Conservation (phyloP, 2,797 vertebrate genomes). For the Centropyge bicolor region DNA sequence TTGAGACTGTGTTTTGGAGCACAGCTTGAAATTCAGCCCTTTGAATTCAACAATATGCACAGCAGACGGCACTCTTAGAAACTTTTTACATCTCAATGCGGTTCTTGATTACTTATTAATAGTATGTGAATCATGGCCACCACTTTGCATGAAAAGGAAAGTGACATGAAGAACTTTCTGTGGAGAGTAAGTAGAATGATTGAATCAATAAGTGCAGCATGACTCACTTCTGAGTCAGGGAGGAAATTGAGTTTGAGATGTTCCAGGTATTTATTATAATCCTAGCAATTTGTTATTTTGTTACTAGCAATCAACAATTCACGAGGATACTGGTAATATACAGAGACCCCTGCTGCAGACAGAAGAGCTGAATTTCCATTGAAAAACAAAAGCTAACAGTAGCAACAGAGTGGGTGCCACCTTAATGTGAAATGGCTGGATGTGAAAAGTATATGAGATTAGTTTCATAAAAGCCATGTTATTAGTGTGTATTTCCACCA, state of each 20-base stretch:
- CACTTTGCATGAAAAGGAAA: slow-evolving; percentile 38
- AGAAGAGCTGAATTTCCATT: slow-evolving; percentile 11
- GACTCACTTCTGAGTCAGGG: slow-evolving; percentile 41
- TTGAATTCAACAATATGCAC: neutral
- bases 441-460: neutral
- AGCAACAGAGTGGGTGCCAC: neutral
- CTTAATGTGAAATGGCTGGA: neutral
- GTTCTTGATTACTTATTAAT: slow-evolving; percentile 30
- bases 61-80: neutral
- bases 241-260: slow-evolving; percentile 48
- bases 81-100: neutral
- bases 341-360: slow-evolving; percentile 13
- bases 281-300: slow-evolving; percentile 22
- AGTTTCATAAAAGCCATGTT: slow-evolving; percentile 1
- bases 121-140: slow-evolving; percentile 8
- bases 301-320: slow-evolving; percentile 21
- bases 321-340: neutral
- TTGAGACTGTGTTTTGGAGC: neutral
- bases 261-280: slow-evolving; percentile 36
- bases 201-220: slow-evolving; percentile 37
- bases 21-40: neutral
- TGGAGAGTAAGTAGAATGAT: slow-evolving; percentile 24
- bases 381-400: slow-evolving; percentile 24
- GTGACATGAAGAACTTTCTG: slow-evolving; percentile 10
- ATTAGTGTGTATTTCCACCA: neutral